These are phyloP conservation scores for Drosophila birchii DNA, from an alignment of 2,888 invertebrate genomes.

Conservation along the genomic window DNA sequence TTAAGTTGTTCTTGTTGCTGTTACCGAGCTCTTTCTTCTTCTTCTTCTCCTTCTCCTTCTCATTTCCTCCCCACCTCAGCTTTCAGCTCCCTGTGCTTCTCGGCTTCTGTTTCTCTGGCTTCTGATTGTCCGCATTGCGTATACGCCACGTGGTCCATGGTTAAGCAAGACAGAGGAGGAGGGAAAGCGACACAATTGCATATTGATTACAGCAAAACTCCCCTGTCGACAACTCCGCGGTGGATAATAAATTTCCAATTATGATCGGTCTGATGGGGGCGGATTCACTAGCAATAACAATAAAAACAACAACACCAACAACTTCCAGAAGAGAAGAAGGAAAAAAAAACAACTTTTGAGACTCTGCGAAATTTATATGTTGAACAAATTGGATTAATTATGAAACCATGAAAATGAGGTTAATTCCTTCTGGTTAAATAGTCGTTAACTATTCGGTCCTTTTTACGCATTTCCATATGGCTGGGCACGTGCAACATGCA, in stretches of 20 bases:
- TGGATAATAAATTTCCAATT: constrained; percentile 80
- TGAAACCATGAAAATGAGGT: constrained; percentile 79
- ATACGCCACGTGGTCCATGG: constrained; percentile 36
- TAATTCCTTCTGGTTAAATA: constrained; percentile 74
- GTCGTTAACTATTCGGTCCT: constrained; percentile 51
- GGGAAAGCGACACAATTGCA: constrained; percentile 28
- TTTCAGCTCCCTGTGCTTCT: not conserved
- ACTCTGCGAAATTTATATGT: constrained; percentile 56
- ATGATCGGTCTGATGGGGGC: constrained; percentile 60
- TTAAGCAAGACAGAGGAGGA: not conserved
- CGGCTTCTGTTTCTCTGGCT: constrained; percentile 1
- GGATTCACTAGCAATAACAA: not conserved
- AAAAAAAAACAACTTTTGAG: constrained; percentile 7
- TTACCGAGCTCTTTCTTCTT: not conserved
- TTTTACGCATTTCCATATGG: constrained; percentile 36
- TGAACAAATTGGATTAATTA: constrained; percentile 80
- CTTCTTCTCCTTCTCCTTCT: too few relatives aligned
- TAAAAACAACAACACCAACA: not conserved
- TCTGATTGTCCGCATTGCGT: constrained; percentile 44
- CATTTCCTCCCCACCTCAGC: too few relatives aligned
- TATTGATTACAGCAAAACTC: constrained; percentile 35
- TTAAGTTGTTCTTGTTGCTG: constrained; percentile 37
- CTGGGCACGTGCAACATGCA: constrained; percentile 27
- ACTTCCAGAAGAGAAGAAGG: not conserved
- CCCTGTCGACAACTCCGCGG: constrained; percentile 60